These are phyloP conservation scores for Cryptoblepharus egeriae DNA, from an alignment of 2,797 vertebrate species.

Conservation along the genomic window DNA sequence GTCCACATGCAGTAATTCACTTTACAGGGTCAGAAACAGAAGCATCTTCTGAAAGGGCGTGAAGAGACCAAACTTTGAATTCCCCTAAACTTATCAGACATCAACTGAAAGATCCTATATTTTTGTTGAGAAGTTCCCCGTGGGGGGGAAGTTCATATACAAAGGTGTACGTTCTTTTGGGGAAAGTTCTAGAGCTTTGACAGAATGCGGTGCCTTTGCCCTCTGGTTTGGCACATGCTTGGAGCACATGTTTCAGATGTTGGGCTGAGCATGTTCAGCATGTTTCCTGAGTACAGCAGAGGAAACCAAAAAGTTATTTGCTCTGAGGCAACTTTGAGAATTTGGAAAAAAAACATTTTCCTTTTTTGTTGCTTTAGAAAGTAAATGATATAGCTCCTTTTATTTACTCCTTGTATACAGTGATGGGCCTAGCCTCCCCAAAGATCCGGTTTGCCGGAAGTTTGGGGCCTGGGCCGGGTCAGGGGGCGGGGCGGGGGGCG, in stretches of 20 bases:
- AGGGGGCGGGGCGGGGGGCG: too few relatives aligned
- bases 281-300: not conserved
- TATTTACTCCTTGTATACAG: too few relatives aligned
- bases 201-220: not conserved
- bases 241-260: too few relatives aligned
- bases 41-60: not conserved
- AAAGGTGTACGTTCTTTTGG: not conserved
- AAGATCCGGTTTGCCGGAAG: too few relatives aligned
- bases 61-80: not conserved
- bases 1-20: accelerated
- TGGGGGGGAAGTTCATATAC: not conserved
- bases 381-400: too few relatives aligned
- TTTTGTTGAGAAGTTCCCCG: not conserved
- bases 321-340: not conserved
- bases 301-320: too few relatives aligned
- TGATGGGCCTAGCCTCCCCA: too few relatives aligned
- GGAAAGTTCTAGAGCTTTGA: not conserved
- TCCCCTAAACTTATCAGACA: accelerated
- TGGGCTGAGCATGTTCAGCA: not conserved
- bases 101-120: not conserved
- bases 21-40: not conserved
- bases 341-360: not conserved
- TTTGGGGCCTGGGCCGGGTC: too few relatives aligned
- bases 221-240: not conserved
- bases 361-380: not conserved